Conservation (phyloP, 2,113 vertebrate genomes). For the Lasiurus cinereus region DNA sequence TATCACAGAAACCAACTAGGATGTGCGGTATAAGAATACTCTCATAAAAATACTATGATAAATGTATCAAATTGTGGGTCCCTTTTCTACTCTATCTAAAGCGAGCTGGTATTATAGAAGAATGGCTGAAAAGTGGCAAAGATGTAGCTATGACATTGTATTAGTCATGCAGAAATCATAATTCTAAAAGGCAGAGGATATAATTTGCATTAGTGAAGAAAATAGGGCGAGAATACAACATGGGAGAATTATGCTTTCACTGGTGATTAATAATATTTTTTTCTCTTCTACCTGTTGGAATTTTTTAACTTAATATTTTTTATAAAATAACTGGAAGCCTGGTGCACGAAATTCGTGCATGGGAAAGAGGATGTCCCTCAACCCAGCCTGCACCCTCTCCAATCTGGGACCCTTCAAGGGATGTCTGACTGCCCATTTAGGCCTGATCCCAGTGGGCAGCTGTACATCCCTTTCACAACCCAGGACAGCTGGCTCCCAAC, state of each 20-base stretch:
- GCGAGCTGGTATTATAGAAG: not conserved
- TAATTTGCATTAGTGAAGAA: slow-evolving; percentile 18
- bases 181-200: not conserved
- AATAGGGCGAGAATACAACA: not conserved
- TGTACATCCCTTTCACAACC: too few relatives aligned
- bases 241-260: not conserved
- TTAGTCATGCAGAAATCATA: not conserved
- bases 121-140: not conserved
- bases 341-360: too few relatives aligned
- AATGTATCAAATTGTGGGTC: not conserved
- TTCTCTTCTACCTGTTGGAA: fast-evolving
- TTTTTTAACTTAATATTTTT: slow-evolving; percentile 6
- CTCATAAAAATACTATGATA: not conserved
- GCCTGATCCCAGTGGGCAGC: too few relatives aligned
- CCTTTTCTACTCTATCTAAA: not conserved
- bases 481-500: too few relatives aligned
- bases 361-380: too few relatives aligned
- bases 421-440: too few relatives aligned
- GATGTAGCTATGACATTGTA: not conserved
- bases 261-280: not conserved
- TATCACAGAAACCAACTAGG: not conserved
- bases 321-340: too few relatives aligned
- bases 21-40: not conserved
- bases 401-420: too few relatives aligned
- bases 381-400: too few relatives aligned